Evolutionary conservation across 2,888 invertebrate genomes (phyloP), one percentile per base, ranked within the genome.

Genomic region (Melanotus villosus): DNA sequence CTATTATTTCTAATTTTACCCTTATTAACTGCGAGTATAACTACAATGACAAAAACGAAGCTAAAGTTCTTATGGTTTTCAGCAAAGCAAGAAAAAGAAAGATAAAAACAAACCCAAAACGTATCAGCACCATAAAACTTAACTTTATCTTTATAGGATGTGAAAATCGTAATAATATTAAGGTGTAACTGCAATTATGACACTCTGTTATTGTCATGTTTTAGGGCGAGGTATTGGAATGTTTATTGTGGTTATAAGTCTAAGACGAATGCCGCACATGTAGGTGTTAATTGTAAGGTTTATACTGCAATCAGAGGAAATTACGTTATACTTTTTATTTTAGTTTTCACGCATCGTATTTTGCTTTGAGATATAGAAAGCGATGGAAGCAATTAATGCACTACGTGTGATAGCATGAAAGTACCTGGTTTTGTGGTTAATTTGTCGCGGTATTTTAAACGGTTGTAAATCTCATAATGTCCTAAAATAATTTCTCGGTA

Each of bases 201-300:
- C 9, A 43, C 57, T 58, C 45, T 38, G 52, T 56, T 47, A 64
- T 68, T 68, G 64, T 64, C 64, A 58, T 58, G 45, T 9, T 50
- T 66, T 54, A 32, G 43, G 68, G 64, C 38, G 63, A n/a, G 68
- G 64, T 68, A 38, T 34, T 47, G 64, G 63, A 50, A 68, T 64
- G 36, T 68, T 58, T 64, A 58, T 64, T 68, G 26, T 64, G 52
- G 38, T 50, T 32, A 10, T 59, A 38, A 1, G 47, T 14, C 47
- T 47, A 18, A 23, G 43, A 38, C 36, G 14, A 18, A n/a, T n/a
- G 10, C 54, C 57, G 57, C 38, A n/a, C 36, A 47, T 30, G 50
- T 50, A 63, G 63, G 54, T 63, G 54, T 63, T 63, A 47, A 50
- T 63, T 47, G 12, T 23, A 21, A n/a, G 47, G 47, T 52, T 50